Evolutionary conservation across 2,888 invertebrate species (phyloP).

Genomic region (Anticlea derivata): DNA sequence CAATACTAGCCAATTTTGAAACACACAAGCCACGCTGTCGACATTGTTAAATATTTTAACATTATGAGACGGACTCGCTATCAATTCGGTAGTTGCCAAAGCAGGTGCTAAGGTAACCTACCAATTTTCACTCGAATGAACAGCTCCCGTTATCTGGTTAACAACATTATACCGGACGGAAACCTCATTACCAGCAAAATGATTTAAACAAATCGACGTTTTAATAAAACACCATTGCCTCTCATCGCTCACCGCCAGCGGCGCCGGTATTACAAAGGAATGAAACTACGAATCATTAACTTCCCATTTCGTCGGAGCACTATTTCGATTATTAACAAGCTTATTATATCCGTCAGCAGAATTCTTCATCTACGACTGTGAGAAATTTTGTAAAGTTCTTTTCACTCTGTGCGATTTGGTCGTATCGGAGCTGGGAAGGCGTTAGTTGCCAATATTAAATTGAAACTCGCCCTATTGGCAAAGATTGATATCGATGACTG

Average conservation of each 20-base stretch:
- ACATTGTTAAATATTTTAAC: no score
- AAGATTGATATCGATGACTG: constrained; percentile 45
- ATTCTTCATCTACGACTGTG: constrained; percentile 35
- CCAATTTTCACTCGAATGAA: constrained; percentile 22
- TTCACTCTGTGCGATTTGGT: constrained; percentile 42
- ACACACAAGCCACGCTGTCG: no score
- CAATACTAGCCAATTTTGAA: no score
- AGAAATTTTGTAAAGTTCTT: constrained; percentile 32
- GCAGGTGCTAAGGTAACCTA: neutral
- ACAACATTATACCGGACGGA: constrained; percentile 25
- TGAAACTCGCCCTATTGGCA: constrained; percentile 47
- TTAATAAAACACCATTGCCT: constrained; percentile 48
- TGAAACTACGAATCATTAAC: constrained; percentile 63
- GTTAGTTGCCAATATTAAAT: constrained; percentile 51
- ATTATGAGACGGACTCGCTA: neutral
- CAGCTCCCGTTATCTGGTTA: constrained; percentile 15
- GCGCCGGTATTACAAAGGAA: constrained; percentile 49
- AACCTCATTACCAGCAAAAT: constrained; percentile 22
- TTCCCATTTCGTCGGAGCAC: constrained; percentile 53
- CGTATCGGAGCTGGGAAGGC: constrained; percentile 41
- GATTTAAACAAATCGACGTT: constrained; percentile 38
- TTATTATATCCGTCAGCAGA: constrained; percentile 41
- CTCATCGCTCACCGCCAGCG: constrained; percentile 46
- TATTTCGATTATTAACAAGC: constrained; percentile 46
- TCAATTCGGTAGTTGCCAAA: neutral